These are phyloP conservation scores for Cariama cristata DNA, from an alignment of 2,113 vertebrate genomes.

Conservation along the genomic window DNA sequence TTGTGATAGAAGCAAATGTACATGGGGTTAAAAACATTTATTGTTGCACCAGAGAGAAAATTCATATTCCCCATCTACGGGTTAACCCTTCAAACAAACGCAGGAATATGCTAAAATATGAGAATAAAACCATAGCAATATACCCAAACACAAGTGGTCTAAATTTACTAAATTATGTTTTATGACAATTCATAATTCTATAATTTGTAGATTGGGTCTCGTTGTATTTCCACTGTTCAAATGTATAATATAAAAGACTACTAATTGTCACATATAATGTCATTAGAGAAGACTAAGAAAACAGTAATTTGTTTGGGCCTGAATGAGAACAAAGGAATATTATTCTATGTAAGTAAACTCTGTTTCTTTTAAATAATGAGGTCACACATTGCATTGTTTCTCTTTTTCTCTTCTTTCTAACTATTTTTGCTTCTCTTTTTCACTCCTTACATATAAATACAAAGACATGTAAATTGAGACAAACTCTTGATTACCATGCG, in stretches of 20 bases:
- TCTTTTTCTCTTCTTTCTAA: not conserved
- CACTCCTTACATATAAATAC: not conserved
- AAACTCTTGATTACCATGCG: not conserved
- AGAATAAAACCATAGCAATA: not conserved
- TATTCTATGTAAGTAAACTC: not conserved
- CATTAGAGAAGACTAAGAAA: not conserved
- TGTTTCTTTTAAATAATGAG: not conserved
- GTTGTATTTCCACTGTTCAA: not conserved
- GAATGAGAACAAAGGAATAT: not conserved
- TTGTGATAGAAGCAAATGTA: not conserved
- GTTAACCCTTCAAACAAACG: not conserved
- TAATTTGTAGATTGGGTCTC: not conserved
- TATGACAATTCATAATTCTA: not conserved
- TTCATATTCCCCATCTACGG: not conserved
- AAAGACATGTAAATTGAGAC: not conserved
- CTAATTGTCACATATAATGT: not conserved
- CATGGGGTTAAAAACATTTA: fast-evolving
- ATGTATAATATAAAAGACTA: not conserved
- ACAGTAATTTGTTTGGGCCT: not conserved
- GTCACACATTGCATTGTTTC: not conserved
- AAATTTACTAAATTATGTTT: not conserved
- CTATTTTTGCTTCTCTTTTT: not conserved
- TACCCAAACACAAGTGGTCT: not conserved
- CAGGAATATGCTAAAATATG: not conserved
- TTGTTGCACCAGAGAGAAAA: not conserved